These are phyloP conservation scores for Eupeodes corollae DNA, from an alignment of 1,140 invertebrate species.

Conservation along the genomic window DNA sequence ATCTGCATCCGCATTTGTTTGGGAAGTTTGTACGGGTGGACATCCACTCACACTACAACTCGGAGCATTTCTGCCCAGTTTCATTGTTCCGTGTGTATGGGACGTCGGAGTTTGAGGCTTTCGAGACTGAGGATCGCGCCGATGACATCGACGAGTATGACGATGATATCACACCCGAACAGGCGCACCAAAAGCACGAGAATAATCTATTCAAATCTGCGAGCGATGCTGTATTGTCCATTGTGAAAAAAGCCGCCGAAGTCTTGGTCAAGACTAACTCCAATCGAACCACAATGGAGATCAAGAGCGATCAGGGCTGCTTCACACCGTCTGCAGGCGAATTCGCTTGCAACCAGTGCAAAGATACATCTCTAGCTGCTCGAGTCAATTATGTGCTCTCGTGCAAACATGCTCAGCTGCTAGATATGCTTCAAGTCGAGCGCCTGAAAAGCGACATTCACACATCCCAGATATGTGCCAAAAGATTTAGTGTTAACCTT, in stretches of 20 bases:
- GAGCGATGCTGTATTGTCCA: slow-evolving; percentile 71
- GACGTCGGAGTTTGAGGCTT: slow-evolving; percentile 79
- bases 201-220: slow-evolving; percentile 72
- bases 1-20: slow-evolving; percentile 66
- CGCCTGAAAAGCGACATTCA: slow-evolving; percentile 17
- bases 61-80: slow-evolving; percentile 94
- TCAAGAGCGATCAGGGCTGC: slow-evolving; percentile 13
- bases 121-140: slow-evolving; percentile 60
- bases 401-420: slow-evolving; percentile 24
- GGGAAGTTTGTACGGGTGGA: slow-evolving; percentile 91
- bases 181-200: slow-evolving; percentile 38
- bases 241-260: slow-evolving; percentile 79
- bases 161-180: slow-evolving; percentile 41
- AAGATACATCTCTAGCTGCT: slow-evolving; percentile 13
- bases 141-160: slow-evolving; percentile 55
- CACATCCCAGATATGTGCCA: slow-evolving; percentile 20
- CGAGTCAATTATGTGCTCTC: slow-evolving; percentile 22
- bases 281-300: slow-evolving; percentile 9
- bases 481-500: slow-evolving; percentile 12
- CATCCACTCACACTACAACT: slow-evolving; percentile 83
- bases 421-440: slow-evolving; percentile 14
- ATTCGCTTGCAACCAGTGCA: slow-evolving; percentile 21
- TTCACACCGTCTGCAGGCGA: slow-evolving; percentile 16
- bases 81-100: slow-evolving; percentile 86
- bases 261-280: slow-evolving; percentile 57